Conservation (phyloP, 2,888 invertebrate species). For the Anthoptus insignis region DNA sequence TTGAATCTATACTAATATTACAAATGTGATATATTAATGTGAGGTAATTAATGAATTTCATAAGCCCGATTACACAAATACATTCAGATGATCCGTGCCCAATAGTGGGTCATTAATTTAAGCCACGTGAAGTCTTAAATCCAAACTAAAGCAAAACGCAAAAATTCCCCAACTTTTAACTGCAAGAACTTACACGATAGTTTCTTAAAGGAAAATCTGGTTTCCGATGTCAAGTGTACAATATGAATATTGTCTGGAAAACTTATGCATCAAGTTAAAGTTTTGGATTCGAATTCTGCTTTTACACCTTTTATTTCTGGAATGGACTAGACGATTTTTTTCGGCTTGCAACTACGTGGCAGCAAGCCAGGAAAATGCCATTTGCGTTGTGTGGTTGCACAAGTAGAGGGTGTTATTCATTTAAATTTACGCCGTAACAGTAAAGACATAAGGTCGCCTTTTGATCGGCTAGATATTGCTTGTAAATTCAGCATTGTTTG, state of each 20-base stretch:
- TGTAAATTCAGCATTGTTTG: constrained; percentile 69
- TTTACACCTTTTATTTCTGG: constrained; percentile 71
- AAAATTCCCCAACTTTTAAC: constrained; percentile 22
- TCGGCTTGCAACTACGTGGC: constrained; percentile 68
- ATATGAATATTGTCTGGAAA: constrained; percentile 57
- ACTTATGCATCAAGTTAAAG: constrained; percentile 60
- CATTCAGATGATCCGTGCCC: no score
- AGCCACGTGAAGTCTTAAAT: no score
- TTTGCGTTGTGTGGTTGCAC: constrained; percentile 46
- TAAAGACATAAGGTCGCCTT: constrained; percentile 49
- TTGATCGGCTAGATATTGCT: constrained; percentile 51
- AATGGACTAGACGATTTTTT: constrained; percentile 68
- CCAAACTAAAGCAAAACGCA: neutral
- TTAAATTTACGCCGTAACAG: constrained; percentile 52
- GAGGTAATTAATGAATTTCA: no score
- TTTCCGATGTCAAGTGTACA: constrained; percentile 50
- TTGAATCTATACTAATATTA: no score
- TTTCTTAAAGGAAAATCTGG: constrained; percentile 38
- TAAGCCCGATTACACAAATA: no score
- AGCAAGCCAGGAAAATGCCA: constrained; percentile 67
- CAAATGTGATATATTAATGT: no score
- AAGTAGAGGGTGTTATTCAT: constrained; percentile 42
- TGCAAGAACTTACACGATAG: constrained; percentile 14
- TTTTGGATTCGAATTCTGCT: constrained; percentile 71
- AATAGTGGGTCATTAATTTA: no score